Percentiles rank a stretch among this genome's conserved stretches.
phyloP scores from a whole-genome alignment of 2,888 invertebrate species.

The Myopa tessellatipennis region DNA sequence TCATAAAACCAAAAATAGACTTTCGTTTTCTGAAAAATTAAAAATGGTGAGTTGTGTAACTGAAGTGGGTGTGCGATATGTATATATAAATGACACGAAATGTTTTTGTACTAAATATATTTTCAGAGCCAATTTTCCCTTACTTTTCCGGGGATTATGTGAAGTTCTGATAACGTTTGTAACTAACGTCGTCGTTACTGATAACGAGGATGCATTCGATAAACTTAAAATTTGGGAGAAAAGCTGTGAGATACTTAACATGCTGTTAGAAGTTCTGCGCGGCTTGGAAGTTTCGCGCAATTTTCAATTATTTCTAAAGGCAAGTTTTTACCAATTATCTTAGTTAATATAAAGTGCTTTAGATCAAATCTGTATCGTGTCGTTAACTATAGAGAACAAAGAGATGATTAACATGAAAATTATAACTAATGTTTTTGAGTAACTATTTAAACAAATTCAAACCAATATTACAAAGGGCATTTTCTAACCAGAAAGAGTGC shows the following conservation, averaged over 20 bases:
- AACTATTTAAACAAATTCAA: no score
- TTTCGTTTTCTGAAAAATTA: no score
- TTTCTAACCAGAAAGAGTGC: no score
- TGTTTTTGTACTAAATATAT: not conserved
- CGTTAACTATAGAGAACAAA: no score
- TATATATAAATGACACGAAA: not conserved
- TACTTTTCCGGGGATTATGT: slow-evolving; percentile 77
- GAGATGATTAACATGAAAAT: no score
- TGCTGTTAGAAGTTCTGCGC: slow-evolving; percentile 76
- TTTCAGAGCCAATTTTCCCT: slow-evolving; percentile 72
- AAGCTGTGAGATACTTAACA: slow-evolving; percentile 73
- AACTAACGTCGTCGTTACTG: slow-evolving; percentile 70
- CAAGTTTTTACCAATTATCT: slow-evolving; percentile 44
- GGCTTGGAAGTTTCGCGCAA: slow-evolving; percentile 74
- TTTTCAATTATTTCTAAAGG: slow-evolving; percentile 75
- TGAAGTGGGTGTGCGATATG: no score
- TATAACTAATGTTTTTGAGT: no score
- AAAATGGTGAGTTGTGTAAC: no score
- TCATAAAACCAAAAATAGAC: no score
- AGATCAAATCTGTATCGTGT: no score
- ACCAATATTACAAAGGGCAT: no score
- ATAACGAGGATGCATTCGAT: slow-evolving; percentile 67
- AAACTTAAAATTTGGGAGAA: slow-evolving; percentile 77
- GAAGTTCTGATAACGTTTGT: slow-evolving; percentile 72
- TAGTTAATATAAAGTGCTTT: no score